Conservation (phyloP, 2,888 invertebrate genomes). For the Acrobasis suavella region DNA sequence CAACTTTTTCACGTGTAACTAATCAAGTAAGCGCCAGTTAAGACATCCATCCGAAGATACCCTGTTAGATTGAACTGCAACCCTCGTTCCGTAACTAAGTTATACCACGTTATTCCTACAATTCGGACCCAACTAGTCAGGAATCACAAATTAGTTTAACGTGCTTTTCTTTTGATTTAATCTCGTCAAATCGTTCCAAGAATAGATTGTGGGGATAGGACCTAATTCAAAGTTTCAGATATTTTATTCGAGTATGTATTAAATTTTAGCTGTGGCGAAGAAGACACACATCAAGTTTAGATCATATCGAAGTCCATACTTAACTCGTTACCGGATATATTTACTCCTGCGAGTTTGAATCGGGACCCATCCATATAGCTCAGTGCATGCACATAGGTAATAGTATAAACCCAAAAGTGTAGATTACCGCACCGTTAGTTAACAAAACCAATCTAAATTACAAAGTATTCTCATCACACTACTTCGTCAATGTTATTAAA, state of each 20-base stretch:
- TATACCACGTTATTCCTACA: conserved; percentile 24
- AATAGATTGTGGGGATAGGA: no score
- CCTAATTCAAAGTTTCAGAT: no score
- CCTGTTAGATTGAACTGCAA: conserved; percentile 28
- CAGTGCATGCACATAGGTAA: no score
- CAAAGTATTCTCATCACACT: neutral
- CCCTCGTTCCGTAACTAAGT: conserved; percentile 29
- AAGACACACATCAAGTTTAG: no score
- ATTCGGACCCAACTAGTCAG: conserved; percentile 24
- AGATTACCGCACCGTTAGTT: neutral
- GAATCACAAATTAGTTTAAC: conserved; percentile 23
- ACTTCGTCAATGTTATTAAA: neutral
- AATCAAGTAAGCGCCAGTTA: conserved; percentile 7
- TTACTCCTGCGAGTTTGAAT: no score
- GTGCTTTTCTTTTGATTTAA: conserved; percentile 20
- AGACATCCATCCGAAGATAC: conserved; percentile 19
- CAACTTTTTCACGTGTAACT: conserved; percentile 13
- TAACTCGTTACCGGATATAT: no score
- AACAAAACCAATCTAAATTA: neutral
- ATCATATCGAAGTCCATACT: no score
- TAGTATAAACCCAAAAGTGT: neutral
- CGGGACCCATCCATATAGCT: no score
- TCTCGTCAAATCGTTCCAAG: neutral
- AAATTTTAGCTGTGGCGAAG: no score
- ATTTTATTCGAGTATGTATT: no score